Percentiles rank a stretch among this genome's conserved stretches.
Evolutionary conservation across 2,113 vertebrate genomes (phyloP).

Genomic region (Stercorarius parasiticus): DNA sequence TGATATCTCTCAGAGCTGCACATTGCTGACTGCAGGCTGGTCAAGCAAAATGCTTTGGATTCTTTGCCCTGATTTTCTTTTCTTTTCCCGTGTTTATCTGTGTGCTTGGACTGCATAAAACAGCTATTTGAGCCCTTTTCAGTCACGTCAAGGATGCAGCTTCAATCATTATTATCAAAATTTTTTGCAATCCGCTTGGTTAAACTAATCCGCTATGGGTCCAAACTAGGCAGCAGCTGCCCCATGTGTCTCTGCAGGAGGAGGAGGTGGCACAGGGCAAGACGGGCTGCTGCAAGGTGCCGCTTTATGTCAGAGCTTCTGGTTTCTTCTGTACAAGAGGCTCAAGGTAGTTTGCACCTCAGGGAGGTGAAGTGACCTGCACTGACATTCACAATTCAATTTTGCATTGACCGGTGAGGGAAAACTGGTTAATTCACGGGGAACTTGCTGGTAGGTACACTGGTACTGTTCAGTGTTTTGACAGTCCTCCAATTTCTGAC

Average conservation of each 20-base stretch:
- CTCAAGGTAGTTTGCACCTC: not conserved
- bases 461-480: not conserved
- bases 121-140: not conserved
- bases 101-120: not conserved
- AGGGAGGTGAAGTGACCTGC: not conserved
- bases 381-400: not conserved
- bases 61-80: not conserved
- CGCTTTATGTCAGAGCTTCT: not conserved
- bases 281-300: not conserved
- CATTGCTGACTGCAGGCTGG: not conserved
- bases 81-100: not conserved
- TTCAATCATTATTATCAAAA: not conserved
- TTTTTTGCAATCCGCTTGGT: not conserved
- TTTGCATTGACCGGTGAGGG: not conserved
- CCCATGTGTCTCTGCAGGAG: fast-evolving
- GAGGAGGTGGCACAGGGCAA: not conserved
- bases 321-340: not conserved
- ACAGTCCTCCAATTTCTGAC: not conserved
- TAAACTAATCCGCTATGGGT: not conserved
- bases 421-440: not conserved
- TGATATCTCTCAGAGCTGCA: not conserved
- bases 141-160: not conserved
- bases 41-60: not conserved
- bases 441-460: not conserved
- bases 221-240: not conserved